Conservation (phyloP, 2,797 vertebrate genomes). For the Propithecus deckenii region DNA sequence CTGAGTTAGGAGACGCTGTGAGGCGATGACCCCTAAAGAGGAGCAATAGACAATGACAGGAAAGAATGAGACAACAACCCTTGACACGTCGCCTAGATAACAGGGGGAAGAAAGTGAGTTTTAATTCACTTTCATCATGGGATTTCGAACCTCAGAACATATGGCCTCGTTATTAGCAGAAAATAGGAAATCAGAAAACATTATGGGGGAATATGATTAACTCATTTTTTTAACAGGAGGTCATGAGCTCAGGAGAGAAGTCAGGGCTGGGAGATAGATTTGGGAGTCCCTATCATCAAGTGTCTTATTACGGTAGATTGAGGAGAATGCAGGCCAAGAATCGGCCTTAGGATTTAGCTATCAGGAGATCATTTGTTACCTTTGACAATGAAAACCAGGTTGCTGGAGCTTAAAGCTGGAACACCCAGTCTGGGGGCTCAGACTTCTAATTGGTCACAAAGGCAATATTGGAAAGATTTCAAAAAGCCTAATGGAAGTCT, state of each 20-base stretch:
- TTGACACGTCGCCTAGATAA: neutral
- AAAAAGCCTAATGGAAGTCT: constrained; percentile 11
- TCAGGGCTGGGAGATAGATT: neutral
- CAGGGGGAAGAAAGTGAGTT: neutral
- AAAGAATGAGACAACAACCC: neutral
- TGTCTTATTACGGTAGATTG: neutral
- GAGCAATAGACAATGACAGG: neutral
- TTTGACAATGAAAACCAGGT: neutral
- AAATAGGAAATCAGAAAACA: neutral
- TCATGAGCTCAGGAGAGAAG: neutral
- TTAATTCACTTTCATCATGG: neutral
- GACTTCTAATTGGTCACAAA: neutral
- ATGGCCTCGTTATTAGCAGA: neutral
- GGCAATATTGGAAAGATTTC: neutral
- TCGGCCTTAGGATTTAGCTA: neutral
- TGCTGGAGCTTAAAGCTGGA: neutral
- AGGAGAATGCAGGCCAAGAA: neutral
- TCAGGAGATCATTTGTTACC: neutral
- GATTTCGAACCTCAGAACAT: neutral
- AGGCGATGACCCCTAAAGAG: neutral
- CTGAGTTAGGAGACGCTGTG: neutral
- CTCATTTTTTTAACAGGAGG: neutral
- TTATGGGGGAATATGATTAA: neutral
- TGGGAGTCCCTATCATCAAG: neutral
- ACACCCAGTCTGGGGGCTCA: neutral